Conservation (phyloP, 2,113 vertebrate genomes). For the Callionymus lyra region DNA sequence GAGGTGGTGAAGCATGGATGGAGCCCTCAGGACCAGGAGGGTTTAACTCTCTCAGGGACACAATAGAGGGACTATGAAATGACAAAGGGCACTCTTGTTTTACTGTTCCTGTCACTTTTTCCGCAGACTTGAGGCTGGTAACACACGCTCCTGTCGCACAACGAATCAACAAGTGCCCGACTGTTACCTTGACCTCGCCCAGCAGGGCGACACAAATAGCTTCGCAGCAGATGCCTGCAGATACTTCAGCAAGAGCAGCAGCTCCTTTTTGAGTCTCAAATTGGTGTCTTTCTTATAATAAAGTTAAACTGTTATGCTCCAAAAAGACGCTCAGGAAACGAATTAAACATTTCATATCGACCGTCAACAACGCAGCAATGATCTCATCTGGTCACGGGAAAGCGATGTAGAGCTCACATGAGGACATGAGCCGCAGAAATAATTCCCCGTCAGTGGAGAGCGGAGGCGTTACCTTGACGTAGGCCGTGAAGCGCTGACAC, state of each 20-base stretch:
- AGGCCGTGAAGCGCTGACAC: constrained; percentile 77
- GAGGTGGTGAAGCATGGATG: constrained; percentile 27
- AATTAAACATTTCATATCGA: no score
- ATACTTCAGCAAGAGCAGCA: no score
- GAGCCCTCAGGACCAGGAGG: constrained; percentile 45
- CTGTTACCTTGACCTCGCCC: constrained; percentile 38
- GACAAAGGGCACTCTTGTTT: constrained; percentile 53
- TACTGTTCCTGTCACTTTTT: constrained; percentile 34
- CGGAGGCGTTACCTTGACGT: constrained; percentile 79
- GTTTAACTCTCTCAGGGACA: constrained; percentile 31
- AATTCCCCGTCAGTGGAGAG: constrained; percentile 6
- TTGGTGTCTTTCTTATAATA: no score
- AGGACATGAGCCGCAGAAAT: constrained; percentile 27
- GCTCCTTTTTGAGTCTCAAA: no score
- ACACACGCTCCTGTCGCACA: constrained; percentile 4
- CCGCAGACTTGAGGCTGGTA: constrained; percentile 21
- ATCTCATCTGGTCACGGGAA: constrained; percentile 45
- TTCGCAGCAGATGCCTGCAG: no score
- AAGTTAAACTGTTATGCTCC: no score
- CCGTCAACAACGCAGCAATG: no score
- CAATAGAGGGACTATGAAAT: constrained; percentile 45
- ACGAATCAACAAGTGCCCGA: constrained; percentile 19
- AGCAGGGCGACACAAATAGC: constrained; percentile 3
- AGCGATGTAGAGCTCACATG: constrained; percentile 14
- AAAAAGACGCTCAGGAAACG: no score